Conservation (phyloP, 2,888 invertebrate species). For the Calameuta filiformis region DNA sequence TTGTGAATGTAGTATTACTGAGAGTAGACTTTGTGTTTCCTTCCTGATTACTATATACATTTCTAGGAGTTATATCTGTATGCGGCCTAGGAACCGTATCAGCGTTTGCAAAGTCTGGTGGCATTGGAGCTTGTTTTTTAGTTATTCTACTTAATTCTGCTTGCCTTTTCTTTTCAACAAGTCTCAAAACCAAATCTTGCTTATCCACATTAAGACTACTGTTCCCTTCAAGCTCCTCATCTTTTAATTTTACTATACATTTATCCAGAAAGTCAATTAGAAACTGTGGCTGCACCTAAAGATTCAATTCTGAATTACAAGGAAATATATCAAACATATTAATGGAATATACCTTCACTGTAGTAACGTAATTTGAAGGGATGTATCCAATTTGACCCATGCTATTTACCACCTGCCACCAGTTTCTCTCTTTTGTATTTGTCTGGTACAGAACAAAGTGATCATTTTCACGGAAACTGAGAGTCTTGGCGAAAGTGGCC, state of each 20-base stretch:
- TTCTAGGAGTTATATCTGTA: slow-evolving; percentile 40
- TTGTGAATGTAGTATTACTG: slow-evolving; percentile 44
- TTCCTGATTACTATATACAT: slow-evolving; percentile 35
- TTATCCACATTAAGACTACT: slow-evolving; percentile 67
- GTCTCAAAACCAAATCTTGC: slow-evolving; percentile 73
- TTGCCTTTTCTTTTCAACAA: slow-evolving; percentile 76
- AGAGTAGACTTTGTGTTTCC: slow-evolving; percentile 34
- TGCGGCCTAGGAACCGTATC: slow-evolving; percentile 31
- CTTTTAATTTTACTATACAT: slow-evolving; percentile 71
- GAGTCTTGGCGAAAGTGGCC: slow-evolving; percentile 84
- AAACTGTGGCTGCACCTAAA: slow-evolving; percentile 78
- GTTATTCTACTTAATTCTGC: slow-evolving; percentile 65
- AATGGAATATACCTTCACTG: slow-evolving; percentile 73
- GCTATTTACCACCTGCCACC: slow-evolving; percentile 90
- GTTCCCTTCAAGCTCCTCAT: slow-evolving; percentile 62
- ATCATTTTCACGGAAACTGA: slow-evolving; percentile 84
- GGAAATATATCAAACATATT: background rate
- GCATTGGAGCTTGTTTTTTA: slow-evolving; percentile 61
- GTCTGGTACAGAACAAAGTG: slow-evolving; percentile 84
- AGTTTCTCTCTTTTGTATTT: slow-evolving; percentile 83
- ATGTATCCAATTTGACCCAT: slow-evolving; percentile 87
- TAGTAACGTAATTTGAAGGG: slow-evolving; percentile 87
- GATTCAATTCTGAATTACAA: slow-evolving; percentile 14
- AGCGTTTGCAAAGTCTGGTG: slow-evolving; percentile 58
- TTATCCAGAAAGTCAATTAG: slow-evolving; percentile 78